Conservation (phyloP, 2,888 invertebrate genomes). For the Caradrina clavipalpis region DNA sequence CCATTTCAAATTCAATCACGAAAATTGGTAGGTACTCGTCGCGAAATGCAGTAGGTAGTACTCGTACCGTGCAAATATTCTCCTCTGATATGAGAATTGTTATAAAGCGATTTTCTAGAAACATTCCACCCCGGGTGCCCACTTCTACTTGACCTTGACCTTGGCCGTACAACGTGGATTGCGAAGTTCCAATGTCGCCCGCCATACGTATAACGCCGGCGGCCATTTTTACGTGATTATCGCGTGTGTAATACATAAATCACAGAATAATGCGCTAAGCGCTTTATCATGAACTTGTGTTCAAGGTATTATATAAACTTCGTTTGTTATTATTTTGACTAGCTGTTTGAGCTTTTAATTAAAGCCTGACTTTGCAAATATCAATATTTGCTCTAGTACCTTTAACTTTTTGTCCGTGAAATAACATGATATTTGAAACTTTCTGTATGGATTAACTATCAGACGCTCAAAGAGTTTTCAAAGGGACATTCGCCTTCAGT, state of each 20-base stretch:
- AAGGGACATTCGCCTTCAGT: no score
- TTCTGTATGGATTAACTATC: no score
- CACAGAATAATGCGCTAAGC: slow-evolving; percentile 47
- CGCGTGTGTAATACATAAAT: slow-evolving; percentile 52
- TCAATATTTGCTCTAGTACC: no score
- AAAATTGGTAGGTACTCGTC: slow-evolving; percentile 20
- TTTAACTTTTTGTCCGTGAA: no score
- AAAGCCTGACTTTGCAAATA: no score
- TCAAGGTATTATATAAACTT: slow-evolving; percentile 29
- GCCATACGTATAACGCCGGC: slow-evolving; percentile 30
- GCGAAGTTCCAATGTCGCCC: slow-evolving; percentile 64
- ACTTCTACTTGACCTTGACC: slow-evolving; percentile 62
- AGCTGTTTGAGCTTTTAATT: neutral
- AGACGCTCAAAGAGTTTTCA: no score
- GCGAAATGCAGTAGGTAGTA: slow-evolving; percentile 6
- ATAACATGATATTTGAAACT: no score
- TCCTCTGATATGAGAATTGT: slow-evolving; percentile 37
- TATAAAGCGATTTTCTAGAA: slow-evolving; percentile 53
- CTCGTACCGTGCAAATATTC: slow-evolving; percentile 42
- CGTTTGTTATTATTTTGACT: neutral
- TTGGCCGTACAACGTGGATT: slow-evolving; percentile 49
- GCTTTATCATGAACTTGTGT: slow-evolving; percentile 29
- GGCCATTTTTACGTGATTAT: slow-evolving; percentile 58
- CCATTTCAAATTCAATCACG: slow-evolving; percentile 39
- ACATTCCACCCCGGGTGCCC: slow-evolving; percentile 57